Evolutionary conservation across 2,113 vertebrate species (phyloP).

Genomic region (Corynorhinus townsendii): DNA sequence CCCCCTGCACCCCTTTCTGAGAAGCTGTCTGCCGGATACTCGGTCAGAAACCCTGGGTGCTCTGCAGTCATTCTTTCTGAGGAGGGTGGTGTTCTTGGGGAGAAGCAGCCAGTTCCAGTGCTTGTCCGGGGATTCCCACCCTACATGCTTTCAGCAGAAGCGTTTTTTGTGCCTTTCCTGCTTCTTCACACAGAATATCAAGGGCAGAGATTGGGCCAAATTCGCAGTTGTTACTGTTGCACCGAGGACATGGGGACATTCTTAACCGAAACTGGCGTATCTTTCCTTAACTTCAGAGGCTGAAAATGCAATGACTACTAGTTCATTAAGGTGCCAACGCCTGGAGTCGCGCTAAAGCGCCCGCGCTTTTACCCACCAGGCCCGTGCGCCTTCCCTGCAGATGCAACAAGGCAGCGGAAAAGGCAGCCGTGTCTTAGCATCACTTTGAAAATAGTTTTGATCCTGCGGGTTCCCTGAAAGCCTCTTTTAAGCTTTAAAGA

Average conservation of each 20-base stretch:
- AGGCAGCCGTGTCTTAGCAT: neutral
- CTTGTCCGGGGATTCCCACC: neutral
- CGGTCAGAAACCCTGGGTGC: neutral
- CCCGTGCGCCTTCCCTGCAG: neutral
- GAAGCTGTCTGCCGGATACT: neutral
- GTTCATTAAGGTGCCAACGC: accelerated
- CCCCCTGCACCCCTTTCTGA: neutral
- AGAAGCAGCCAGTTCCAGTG: neutral
- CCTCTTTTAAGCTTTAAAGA: neutral
- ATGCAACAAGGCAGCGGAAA: neutral
- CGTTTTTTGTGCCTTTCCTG: neutral
- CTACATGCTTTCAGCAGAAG: neutral
- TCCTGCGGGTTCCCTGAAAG: neutral
- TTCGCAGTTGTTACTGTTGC: neutral
- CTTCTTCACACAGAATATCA: neutral
- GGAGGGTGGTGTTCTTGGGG: neutral
- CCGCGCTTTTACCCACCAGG: neutral
- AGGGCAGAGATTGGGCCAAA: neutral
- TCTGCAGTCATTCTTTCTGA: neutral
- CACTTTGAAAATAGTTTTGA: neutral
- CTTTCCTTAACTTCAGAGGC: neutral
- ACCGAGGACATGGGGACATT: neutral
- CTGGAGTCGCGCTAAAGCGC: neutral
- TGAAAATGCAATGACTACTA: neutral
- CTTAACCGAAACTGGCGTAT: neutral